A percentile compares a stretch with the other conserved stretches of the same genome.
Conservation (phyloP, 2,888 invertebrate genomes). For the Dicyrtoma fusca region DNA sequence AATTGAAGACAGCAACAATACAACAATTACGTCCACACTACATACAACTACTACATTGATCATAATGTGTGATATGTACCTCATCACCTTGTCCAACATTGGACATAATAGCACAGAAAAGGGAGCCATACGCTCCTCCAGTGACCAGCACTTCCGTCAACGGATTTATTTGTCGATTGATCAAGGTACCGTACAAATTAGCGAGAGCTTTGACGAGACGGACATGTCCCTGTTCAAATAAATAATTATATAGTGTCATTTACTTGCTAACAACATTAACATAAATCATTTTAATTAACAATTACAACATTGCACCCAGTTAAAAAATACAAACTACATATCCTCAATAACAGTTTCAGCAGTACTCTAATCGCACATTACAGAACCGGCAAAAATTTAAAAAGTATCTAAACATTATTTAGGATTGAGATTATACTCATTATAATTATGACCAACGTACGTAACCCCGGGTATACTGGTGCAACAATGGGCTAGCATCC, state of each 20-base stretch:
- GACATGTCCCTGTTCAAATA: slow-evolving; percentile 87
- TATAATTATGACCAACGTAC: no score
- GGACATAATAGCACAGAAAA: slow-evolving; percentile 80
- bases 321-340: no score
- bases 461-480: slow-evolving; percentile 94
- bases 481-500: slow-evolving; percentile 73
- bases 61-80: slow-evolving; percentile 31
- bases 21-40: no score
- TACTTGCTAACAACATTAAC: no score
- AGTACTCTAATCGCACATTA: no score
- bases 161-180: slow-evolving; percentile 78
- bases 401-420: not conserved
- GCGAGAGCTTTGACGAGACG: slow-evolving; percentile 81
- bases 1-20: no score
- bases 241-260: not conserved
- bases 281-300: no score
- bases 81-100: slow-evolving; percentile 53
- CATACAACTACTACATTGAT: not conserved
- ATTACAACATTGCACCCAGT: not conserved
- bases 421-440: no score
- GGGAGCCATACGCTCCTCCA: slow-evolving; percentile 90
- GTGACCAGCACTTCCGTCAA: slow-evolving; percentile 85
- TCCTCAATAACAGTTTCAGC: no score
- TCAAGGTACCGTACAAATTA: slow-evolving; percentile 79
- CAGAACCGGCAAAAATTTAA: not conserved